Evolutionary conservation across 2,113 vertebrate genomes (phyloP), one percentile per base, ranked within the genome.

Genomic region (Rostratula benghalensis): DNA sequence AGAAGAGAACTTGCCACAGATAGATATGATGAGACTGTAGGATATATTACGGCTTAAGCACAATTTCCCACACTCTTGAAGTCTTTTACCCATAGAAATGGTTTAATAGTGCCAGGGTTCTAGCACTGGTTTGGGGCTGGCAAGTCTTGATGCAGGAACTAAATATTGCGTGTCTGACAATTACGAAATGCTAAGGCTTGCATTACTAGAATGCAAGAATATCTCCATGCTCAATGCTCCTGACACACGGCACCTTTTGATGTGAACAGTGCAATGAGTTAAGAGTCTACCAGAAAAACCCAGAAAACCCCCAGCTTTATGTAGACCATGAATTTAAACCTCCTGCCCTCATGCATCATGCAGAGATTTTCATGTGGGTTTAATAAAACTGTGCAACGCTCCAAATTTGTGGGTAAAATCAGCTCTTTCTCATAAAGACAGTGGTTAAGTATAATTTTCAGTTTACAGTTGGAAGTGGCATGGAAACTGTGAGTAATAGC

Each of bases 401-500:
- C 90, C 90, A 96, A 61, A 93, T 81, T n/a, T 92, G 87, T 96
- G 96, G 96, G 65, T 84, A 74, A 89, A 90, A 82, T 45, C 94
- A 93, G 64, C 74, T 90, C 41, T 84, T 94, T 78, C 85, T 90
- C 92, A 96, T 87, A 73, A 89, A 89, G 73, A 94, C 84, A 81
- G 90, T 89, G 93, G 93, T 97, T 93, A 73, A 87, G 50, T 50
- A 10, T 25, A 79, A 84, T 93, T 82, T 77, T 92, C 83, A 82
- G 71, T 65, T 92, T 92, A 70, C 39, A 65, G 77, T 69, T 95
- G 57, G n/a, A 87, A 91, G 73, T 54, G 43, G 50, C 45, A 41
- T 67, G 96, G 96, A 97, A 97, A 94, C 87, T 95, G 69, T 97
- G 95, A 95, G 82, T 37, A 89, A 92, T 2, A 70, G 76, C 51